Conservation (phyloP, 2,888 invertebrate species). For the Helicoverpa assulta region DNA sequence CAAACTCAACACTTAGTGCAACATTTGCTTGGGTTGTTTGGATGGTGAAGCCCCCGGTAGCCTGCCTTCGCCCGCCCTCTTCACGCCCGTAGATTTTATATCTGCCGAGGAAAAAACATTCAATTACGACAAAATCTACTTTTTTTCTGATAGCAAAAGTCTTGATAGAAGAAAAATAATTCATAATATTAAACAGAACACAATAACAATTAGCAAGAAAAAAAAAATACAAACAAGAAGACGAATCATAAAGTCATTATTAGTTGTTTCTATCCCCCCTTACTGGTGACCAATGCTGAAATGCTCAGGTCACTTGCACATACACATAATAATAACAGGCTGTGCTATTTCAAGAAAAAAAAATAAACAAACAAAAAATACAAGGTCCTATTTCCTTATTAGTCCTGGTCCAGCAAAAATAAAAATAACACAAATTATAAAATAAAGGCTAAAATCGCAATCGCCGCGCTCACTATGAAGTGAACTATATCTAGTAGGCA, state of each 20-base stretch:
- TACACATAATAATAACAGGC: neutral
- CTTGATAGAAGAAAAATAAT: neutral
- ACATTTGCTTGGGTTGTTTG: conserved; percentile 85
- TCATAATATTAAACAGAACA: neutral
- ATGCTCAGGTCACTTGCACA: neutral
- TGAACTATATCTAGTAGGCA: neutral
- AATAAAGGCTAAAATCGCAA: conserved; percentile 21
- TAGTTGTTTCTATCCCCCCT: neutral
- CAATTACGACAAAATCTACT: neutral
- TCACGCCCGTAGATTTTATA: conserved; percentile 84
- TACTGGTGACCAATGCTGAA: neutral
- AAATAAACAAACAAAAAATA: conserved; percentile 29
- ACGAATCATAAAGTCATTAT: neutral
- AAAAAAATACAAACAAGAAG: neutral
- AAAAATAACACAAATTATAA: conserved; percentile 33
- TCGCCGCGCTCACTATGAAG: conserved; percentile 6
- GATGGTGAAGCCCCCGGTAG: conserved; percentile 87
- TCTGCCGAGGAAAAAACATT: conserved; percentile 71
- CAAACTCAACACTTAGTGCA: conserved; percentile 77
- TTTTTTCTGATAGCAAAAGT: too few relatives aligned
- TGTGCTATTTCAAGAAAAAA: conserved; percentile 19
- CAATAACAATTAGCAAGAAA: neutral
- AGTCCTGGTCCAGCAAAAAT: conserved; percentile 32
- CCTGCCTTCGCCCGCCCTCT: conserved; percentile 84
- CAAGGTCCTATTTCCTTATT: conserved; percentile 37